These are phyloP conservation scores for Polyommatus icarus DNA, from an alignment of 2,888 invertebrate genomes.

Conservation along the genomic window DNA sequence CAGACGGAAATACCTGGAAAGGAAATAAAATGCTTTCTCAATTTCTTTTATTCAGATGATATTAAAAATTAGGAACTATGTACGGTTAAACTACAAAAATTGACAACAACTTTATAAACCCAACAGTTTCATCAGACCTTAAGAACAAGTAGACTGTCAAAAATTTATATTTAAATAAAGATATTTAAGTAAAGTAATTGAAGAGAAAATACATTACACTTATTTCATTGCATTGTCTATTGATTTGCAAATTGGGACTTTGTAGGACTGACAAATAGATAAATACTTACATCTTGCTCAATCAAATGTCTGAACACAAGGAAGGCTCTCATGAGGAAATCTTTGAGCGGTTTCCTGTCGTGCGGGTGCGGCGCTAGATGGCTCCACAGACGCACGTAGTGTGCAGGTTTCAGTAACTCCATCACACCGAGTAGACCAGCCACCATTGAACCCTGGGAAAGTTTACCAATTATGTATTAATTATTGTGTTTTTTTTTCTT, in stretches of 20 bases:
- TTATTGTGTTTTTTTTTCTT: not conserved
- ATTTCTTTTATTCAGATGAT: too few species aligned
- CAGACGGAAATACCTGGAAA: constrained; percentile 86
- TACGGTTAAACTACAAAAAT: too few species aligned
- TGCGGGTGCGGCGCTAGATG: constrained; percentile 84
- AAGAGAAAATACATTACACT: too few species aligned
- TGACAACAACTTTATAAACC: too few species aligned
- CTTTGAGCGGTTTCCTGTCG: constrained; percentile 90
- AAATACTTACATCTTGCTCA: constrained; percentile 83
- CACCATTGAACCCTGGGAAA: constrained; percentile 87
- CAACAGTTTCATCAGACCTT: too few species aligned
- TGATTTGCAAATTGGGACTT: too few species aligned
- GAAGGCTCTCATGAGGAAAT: constrained; percentile 91
- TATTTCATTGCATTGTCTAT: too few species aligned
- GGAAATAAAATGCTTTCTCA: not conserved
- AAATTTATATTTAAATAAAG: too few species aligned
- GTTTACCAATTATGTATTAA: not conserved
- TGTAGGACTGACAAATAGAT: too few species aligned
- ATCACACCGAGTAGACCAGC: constrained; percentile 92
- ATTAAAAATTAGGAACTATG: too few species aligned
- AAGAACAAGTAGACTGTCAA: too few species aligned
- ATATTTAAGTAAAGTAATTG: too few species aligned
- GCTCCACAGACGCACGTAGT: constrained; percentile 93
- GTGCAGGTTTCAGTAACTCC: constrained; percentile 92
- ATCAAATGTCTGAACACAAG: constrained; percentile 90